phyloP scores from a whole-genome alignment of 2,113 vertebrate species.

The Furnarius figulus region DNA sequence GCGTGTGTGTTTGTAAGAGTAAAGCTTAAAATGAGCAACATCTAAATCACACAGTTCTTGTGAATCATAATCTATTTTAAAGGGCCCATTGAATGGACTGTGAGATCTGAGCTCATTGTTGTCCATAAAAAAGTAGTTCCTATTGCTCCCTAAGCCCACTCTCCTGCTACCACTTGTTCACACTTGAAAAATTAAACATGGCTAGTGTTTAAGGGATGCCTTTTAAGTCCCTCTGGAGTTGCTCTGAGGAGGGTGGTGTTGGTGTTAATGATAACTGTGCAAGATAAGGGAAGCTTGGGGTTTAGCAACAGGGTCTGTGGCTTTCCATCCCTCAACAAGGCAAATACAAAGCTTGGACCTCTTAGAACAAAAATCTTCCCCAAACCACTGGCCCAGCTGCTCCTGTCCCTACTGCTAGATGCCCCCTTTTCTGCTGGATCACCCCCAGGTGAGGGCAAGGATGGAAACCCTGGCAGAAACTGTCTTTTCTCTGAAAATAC shows the following conservation, averaged over 20 bases:
- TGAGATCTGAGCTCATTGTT: not conserved
- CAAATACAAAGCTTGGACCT: not conserved
- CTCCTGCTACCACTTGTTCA: not conserved
- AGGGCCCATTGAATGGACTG: not conserved
- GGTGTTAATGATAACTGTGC: not conserved
- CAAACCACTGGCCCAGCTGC: not conserved
- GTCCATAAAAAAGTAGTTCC: not conserved
- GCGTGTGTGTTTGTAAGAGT: not conserved
- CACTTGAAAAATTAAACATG: not conserved
- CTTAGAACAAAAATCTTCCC: not conserved
- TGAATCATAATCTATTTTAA: not conserved
- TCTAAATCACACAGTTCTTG: not conserved
- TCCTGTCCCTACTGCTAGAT: not conserved
- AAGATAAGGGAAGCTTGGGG: not conserved
- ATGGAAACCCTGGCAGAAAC: not conserved
- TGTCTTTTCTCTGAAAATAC: not conserved
- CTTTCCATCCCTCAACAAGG: not conserved
- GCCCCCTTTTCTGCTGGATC: not conserved
- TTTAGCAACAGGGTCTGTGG: not conserved
- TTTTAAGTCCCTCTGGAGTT: accelerated
- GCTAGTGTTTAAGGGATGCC: not conserved
- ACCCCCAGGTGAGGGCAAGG: not conserved
- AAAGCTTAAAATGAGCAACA: not conserved
- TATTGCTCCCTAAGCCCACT: not conserved
- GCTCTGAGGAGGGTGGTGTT: not conserved